A percentile compares a stretch with the other conserved stretches of the same genome.
phyloP scores from a whole-genome alignment of 2,888 invertebrate genomes.

The Pseudoips prasinana region DNA sequence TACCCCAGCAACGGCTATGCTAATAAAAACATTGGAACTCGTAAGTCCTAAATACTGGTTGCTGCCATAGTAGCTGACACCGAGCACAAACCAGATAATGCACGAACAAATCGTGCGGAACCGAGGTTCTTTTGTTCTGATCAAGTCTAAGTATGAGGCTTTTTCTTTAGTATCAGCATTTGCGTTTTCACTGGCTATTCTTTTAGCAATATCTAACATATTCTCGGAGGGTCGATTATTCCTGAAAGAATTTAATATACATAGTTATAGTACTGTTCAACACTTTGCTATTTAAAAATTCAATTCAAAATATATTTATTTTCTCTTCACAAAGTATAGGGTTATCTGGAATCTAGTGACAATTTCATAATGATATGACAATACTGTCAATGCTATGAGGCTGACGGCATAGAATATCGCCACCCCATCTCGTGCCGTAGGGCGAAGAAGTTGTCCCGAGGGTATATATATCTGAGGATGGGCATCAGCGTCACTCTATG shows the following conservation, averaged over 20 bases:
- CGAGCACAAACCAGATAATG: conserved; percentile 88
- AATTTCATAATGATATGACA: no score
- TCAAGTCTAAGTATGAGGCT: conserved; percentile 81
- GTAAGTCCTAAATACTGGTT: conserved; percentile 89
- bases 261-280: no score
- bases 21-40: conserved; percentile 88
- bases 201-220: conserved; percentile 44
- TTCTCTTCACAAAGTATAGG: no score
- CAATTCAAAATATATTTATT: no score
- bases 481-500: no score
- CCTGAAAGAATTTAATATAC: conserved; percentile 31
- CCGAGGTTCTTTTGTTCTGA: conserved; percentile 82
- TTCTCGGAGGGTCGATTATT: conserved; percentile 65
- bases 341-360: no score
- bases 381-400: no score
- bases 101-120: conserved; percentile 84
- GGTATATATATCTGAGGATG: no score
- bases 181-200: conserved; percentile 64
- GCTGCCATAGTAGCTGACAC: conserved; percentile 90
- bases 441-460: no score
- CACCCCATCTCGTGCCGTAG: no score
- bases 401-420: no score
- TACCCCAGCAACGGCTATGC: conserved; percentile 83
- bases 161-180: conserved; percentile 37
- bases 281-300: no score